Evolutionary conservation across 2,888 invertebrate species (phyloP), one percentile per base, ranked within the genome.

Genomic region (Hemicrepidius hirtus): DNA sequence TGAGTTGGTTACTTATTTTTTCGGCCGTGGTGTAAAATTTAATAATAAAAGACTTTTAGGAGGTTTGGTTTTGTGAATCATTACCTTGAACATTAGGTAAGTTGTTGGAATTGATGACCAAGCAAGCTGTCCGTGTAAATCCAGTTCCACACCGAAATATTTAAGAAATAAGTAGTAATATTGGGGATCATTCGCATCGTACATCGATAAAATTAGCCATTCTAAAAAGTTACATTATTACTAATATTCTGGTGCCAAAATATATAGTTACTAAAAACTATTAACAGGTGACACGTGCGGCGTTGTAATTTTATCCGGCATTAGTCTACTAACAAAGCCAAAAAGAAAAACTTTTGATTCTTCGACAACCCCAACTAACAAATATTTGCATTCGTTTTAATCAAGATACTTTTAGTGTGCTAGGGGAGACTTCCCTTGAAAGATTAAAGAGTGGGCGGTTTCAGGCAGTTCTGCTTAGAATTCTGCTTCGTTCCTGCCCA

Each of bases 211-310:
- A 82, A 81, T 81, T 77, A 80, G 77, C 73, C 83, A 85, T 85
- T 86, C 84, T 85, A 85, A 84, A 85, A 83, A 82, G 81, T 81
- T 82, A 81, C 80, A 80, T 82, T 81, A 76, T 79, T 80, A 83
- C 80, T 81, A 81, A 84, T 84, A 84, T 78, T 83, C 85, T 84
- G 86, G 86, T 86, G 86, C 86, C 86, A 86, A 86, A 86, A 79
- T 80, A 78, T 81, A 81, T 83, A 85, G 85, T 85, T 85, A 85
- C 84, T 85, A 84, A 83, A 81, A 79, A 60, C 68, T 69, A 44
- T 24, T 65, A 59, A 41, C 55, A 62, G 67, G 67, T 68, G 21
- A 68, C 71, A 63, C 67, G 55, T 68, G 32, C 49, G 59, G 37
- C 20, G 67, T 46, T 35, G 41, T 49, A 62, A 46, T 67, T 71